These are phyloP conservation scores for Microctenopoma stevenorrisi DNA, from an alignment of 2,797 vertebrate genomes.

Conservation along the genomic window DNA sequence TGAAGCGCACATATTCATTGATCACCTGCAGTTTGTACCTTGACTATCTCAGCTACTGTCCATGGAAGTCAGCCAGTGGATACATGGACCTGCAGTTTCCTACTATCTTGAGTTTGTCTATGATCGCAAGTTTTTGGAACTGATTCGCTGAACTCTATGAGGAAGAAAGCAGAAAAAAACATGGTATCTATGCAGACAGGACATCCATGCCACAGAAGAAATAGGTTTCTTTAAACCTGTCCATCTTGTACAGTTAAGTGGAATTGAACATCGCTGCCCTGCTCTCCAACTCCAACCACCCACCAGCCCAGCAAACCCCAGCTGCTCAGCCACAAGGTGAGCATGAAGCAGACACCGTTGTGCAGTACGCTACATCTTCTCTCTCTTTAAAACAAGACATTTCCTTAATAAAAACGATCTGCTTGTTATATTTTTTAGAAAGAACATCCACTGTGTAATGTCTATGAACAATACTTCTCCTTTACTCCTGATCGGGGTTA, in stretches of 20 bases:
- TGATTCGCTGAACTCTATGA: conserved; percentile 4
- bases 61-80: conserved; percentile 20
- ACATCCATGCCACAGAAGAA: not conserved
- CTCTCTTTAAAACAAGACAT: not conserved
- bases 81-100: not conserved
- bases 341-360: not conserved
- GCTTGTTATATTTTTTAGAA: not conserved
- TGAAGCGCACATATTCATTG: conserved; percentile 37
- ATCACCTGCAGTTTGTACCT: conserved; percentile 9
- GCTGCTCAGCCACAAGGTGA: conserved; percentile 10
- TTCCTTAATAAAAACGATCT: not conserved
- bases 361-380: not conserved
- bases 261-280: not conserved
- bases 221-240: not conserved
- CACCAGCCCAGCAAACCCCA: not conserved
- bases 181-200: not conserved
- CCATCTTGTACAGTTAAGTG: not conserved
- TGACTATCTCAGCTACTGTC: not conserved
- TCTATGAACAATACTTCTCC: not conserved
- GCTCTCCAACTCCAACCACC: not conserved
- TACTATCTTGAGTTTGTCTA: not conserved
- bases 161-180: not conserved
- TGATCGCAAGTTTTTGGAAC: not conserved
- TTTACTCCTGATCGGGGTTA: conserved; percentile 4
- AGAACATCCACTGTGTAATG: not conserved